Evolutionary conservation across 92 coral and sea anemone species (phyloP).

Genomic region (Scolanthus callimorphus): DNA sequence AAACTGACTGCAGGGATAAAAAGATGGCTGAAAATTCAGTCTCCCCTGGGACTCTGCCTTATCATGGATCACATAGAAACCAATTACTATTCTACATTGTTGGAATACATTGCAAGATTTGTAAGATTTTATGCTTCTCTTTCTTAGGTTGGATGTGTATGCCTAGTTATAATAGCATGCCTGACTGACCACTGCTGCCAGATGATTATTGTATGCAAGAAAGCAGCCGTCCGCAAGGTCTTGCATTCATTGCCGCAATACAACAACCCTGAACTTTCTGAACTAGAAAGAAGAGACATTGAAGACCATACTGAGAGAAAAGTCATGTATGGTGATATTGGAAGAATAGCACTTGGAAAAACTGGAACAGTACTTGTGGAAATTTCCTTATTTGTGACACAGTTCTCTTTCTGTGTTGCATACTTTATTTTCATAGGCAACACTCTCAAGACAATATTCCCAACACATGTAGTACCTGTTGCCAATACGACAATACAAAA

Average conservation of each 20-base stretch:
- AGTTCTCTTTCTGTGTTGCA: slow-evolving; percentile 84
- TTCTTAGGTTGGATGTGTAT: too few relatives aligned
- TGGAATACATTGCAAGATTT: too few relatives aligned
- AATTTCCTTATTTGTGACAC: slow-evolving; percentile 73
- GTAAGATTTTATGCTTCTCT: too few relatives aligned
- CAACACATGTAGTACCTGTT: slow-evolving; percentile 2
- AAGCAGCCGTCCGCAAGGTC: slow-evolving; percentile 69
- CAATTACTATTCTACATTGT: too few relatives aligned
- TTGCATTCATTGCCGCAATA: slow-evolving; percentile 51
- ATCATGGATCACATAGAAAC: too few relatives aligned
- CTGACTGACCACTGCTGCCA: slow-evolving; percentile 96
- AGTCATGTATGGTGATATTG: slow-evolving; percentile 84
- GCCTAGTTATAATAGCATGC: slow-evolving; percentile 61
- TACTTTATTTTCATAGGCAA: slow-evolving; percentile 95
- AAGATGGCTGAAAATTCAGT: too few relatives aligned
- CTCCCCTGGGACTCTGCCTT: too few relatives aligned
- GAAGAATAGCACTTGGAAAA: slow-evolving; percentile 76
- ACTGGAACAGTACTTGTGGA: slow-evolving; percentile 74
- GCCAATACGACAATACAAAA: neutral
- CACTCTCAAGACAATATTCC: slow-evolving; percentile 74
- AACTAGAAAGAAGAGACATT: slow-evolving; percentile 22
- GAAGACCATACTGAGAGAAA: slow-evolving; percentile 57
- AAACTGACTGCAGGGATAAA: too few relatives aligned
- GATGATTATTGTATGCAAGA: slow-evolving; percentile 91
- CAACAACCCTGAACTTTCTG: slow-evolving; percentile 34